Base-by-base conservation (phyloP, 2,888 invertebrate species). In the Spicauda simplicius region DNA sequence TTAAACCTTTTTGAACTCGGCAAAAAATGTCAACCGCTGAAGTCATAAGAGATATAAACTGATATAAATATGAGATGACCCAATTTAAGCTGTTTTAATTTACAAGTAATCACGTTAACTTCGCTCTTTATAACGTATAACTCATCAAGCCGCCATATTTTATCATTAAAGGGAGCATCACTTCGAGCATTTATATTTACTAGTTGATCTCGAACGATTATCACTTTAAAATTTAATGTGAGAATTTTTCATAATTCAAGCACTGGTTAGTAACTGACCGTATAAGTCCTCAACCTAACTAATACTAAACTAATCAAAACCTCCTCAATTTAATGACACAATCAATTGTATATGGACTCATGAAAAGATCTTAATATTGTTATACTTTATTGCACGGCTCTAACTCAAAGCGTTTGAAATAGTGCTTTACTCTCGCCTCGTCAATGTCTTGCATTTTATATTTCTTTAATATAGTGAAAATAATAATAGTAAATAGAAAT, bases 131-230 rank as follows among this genome's bases (percentile, higher is more conserved):
- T 58, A 58, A 12, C 16, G 55, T 55, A 25, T 25, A 55, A 55
- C 45, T 63, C 54, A 50, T 56, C 45, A 63, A n/a, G 63, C 55
- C 30, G 30, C 18, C 64, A 64, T 57, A 64, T 57, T 64, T 64
- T 37, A 52, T 50, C 57, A 57, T 57, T 52, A 57, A 56, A 30
- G 25, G 64, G 14, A 64, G 50, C 57, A 57, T 64, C 50, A 37
- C 45, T 41, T 64, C 19, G 45, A 48, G 11, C 14, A 33, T 18
- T 12, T 5, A 20, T 20, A 41, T 16, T 30, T 57, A 14, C 33
- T 6, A 59, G 45, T 48, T 20, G 33, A 50, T 37, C 45, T 64
- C 64, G 64, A 63, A 25, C 25, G 7, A 55, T n/a, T 33, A 12
- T 56, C 37, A 37, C 10, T 18, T 37, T 56, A 11, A 37, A 16